Evolutionary conservation across 2,113 vertebrate genomes (phyloP).

Genomic region (Gobius niger): DNA sequence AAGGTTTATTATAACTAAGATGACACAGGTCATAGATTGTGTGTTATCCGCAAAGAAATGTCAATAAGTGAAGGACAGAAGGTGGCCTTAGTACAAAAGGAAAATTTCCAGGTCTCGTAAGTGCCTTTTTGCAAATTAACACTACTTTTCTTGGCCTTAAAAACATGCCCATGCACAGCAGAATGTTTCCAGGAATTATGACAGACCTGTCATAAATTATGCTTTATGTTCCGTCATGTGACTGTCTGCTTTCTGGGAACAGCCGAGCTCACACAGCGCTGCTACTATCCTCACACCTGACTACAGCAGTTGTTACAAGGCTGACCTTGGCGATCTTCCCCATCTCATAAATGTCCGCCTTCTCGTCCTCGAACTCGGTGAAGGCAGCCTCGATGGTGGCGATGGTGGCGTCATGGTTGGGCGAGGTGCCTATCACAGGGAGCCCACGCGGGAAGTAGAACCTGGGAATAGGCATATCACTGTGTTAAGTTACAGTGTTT

Average conservation of each 20-base stretch:
- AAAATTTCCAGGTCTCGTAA: background rate
- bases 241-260: background rate
- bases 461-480: conserved; percentile 82
- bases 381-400: conserved; percentile 85
- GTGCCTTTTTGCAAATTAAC: background rate
- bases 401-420: conserved; percentile 85
- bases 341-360: conserved; percentile 92
- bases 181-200: conserved; percentile 13
- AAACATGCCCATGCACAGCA: background rate
- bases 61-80: too few species aligned
- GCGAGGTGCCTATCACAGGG: conserved; percentile 79
- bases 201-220: background rate
- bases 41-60: too few species aligned
- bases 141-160: background rate
- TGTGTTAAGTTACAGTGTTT: background rate
- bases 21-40: too few species aligned
- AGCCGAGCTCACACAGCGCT: background rate
- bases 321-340: conserved; percentile 94
- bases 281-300: background rate
- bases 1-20: too few species aligned
- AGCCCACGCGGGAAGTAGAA: conserved; percentile 98
- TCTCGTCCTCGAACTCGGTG: conserved; percentile 89
- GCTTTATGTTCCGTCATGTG: background rate
- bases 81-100: too few species aligned
- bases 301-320: background rate